phyloP scores from a whole-genome alignment of 2,113 vertebrate species.

The Ranitomeya imitator region DNA sequence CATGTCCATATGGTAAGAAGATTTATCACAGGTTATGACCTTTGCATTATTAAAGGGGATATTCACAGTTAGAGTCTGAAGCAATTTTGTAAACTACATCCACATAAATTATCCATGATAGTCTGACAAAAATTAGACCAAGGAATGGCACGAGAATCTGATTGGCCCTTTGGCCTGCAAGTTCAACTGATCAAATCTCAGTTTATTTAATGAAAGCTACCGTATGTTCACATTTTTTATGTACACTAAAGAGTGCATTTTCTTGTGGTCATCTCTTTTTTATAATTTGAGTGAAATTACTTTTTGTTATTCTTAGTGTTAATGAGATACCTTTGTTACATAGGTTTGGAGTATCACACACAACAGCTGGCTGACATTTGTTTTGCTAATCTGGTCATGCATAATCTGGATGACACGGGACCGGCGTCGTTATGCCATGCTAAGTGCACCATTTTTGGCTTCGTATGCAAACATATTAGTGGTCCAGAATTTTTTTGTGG shows the following conservation, averaged over 20 bases:
- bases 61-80: too few relatives aligned
- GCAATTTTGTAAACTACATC: too few relatives aligned
- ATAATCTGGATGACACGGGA: slow-evolving; percentile 74
- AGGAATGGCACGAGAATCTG: too few relatives aligned
- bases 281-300: background rate
- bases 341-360: slow-evolving; percentile 77
- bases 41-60: too few relatives aligned
- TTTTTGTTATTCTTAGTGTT: too few relatives aligned
- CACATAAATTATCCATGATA: too few relatives aligned
- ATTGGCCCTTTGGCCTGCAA: background rate
- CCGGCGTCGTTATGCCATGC: slow-evolving; percentile 74
- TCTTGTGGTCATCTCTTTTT: background rate
- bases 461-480: slow-evolving; percentile 75
- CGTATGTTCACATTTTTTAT: background rate
- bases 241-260: background rate
- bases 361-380: slow-evolving; percentile 76
- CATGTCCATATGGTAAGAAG: too few relatives aligned
- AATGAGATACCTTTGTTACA: background rate
- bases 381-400: slow-evolving; percentile 79
- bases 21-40: too few relatives aligned
- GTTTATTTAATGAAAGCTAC: background rate
- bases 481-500: slow-evolving; percentile 71
- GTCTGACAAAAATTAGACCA: background rate
- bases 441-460: slow-evolving; percentile 81
- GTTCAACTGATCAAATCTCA: background rate